Evolutionary conservation across 2,888 invertebrate species (phyloP).

Genomic region (Heliconius cydno): DNA sequence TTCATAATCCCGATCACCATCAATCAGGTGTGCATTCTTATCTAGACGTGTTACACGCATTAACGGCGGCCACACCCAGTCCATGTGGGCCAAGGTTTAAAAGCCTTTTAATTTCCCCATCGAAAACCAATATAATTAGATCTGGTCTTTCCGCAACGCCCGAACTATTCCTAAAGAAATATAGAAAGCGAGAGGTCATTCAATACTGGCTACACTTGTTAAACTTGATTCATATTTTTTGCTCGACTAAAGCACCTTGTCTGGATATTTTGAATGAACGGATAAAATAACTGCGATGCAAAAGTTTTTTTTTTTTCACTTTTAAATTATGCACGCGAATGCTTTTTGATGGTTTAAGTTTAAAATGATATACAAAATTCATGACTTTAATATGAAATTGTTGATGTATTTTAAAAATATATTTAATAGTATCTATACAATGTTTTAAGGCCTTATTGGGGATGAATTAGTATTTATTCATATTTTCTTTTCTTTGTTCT

Average conservation of each 20-base stretch:
- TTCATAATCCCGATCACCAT: slow-evolving; percentile 38
- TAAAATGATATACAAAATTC: slow-evolving; percentile 1
- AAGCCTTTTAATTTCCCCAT: slow-evolving; percentile 56
- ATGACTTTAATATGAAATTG: neutral
- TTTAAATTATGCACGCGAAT: neutral
- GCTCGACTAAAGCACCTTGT: slow-evolving; percentile 40
- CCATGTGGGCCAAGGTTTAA: slow-evolving; percentile 68
- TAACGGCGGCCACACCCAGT: slow-evolving; percentile 58
- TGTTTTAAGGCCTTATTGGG: neutral
- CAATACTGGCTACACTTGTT: slow-evolving; percentile 29
- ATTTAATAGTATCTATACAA: neutral
- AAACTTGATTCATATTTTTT: slow-evolving; percentile 43
- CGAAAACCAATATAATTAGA: slow-evolving; percentile 45
- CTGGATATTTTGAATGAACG: slow-evolving; percentile 34
- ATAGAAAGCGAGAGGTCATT: slow-evolving; percentile 41
- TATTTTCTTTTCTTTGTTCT: too few relatives aligned
- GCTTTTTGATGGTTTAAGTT: slow-evolving; percentile 10
- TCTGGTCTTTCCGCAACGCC: slow-evolving; percentile 36
- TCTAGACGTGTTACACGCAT: slow-evolving; percentile 43
- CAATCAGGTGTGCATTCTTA: slow-evolving; percentile 43
- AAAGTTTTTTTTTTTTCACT: neutral
- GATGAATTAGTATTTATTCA: too few relatives aligned
- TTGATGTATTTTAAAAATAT: slow-evolving; percentile 11
- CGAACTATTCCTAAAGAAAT: slow-evolving; percentile 11
- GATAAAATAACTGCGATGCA: slow-evolving; percentile 12